Conservation (phyloP, 2,888 invertebrate genomes). For the Branchellion lobata region DNA sequence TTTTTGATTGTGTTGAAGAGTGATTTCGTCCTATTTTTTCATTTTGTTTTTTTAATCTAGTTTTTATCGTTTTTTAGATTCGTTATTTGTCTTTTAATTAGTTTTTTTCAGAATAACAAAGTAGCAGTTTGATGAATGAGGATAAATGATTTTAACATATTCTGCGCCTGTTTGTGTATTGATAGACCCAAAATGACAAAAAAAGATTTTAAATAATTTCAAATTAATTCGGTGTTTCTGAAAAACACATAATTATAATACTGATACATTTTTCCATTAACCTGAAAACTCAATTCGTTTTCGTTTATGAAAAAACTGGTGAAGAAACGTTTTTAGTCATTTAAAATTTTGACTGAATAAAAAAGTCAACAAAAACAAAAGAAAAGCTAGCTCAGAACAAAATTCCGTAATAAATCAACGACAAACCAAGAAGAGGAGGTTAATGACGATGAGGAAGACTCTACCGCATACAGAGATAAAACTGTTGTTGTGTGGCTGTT, state of each 20-base stretch:
- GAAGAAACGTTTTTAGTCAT: too few species aligned
- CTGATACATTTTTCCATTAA: too few species aligned
- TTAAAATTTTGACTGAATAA: too few species aligned
- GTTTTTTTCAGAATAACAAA: background rate
- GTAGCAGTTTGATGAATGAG: background rate
- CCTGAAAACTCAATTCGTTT: too few species aligned
- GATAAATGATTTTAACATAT: background rate
- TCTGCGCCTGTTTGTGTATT: background rate
- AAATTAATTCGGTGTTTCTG: too few species aligned
- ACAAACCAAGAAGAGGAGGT: slow-evolving; percentile 43
- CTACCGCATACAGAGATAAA: slow-evolving; percentile 39
- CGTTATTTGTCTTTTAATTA: background rate
- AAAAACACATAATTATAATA: too few species aligned
- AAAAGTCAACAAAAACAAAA: too few species aligned
- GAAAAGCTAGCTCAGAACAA: too few species aligned
- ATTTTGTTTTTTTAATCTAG: background rate
- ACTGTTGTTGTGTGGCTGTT: slow-evolving; percentile 28
- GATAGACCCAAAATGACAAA: too few species aligned
- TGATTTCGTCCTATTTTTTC: background rate
- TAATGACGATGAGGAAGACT: slow-evolving; percentile 43
- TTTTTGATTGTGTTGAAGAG: background rate
- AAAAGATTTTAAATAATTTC: too few species aligned
- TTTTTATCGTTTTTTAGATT: background rate
- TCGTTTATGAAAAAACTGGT: too few species aligned
- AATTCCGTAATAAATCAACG: too few species aligned